Conservation (phyloP, 2,888 invertebrate genomes). For the Eupithecia centaureata region DNA sequence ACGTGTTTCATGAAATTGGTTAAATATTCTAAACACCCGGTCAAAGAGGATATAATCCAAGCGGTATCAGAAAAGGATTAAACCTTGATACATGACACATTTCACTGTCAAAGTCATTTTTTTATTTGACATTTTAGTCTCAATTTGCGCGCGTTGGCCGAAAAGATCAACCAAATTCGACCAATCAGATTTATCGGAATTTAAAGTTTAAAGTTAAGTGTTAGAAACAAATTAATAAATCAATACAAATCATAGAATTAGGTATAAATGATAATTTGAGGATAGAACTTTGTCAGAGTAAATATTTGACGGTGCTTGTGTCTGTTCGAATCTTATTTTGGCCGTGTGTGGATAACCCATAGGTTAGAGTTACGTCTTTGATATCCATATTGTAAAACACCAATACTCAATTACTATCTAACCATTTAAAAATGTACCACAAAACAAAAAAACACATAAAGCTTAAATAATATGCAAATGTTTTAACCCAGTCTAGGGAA, state of each 20-base stretch:
- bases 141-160: background rate
- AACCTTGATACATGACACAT: too few species aligned
- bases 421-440: background rate
- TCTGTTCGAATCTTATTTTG: background rate
- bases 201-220: too few species aligned
- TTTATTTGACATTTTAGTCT: background rate
- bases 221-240: too few species aligned
- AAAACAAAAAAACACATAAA: background rate
- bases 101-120: background rate
- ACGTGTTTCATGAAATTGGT: conserved; percentile 40
- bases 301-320: too few species aligned
- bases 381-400: background rate
- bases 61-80: background rate
- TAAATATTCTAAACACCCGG: conserved; percentile 25
- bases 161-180: too few species aligned
- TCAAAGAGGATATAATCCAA: background rate
- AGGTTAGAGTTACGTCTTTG: too few species aligned
- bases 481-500: conserved; percentile 7
- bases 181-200: too few species aligned
- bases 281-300: background rate
- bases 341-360: too few species aligned
- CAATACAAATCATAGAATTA: too few species aligned
- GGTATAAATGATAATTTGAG: too few species aligned
- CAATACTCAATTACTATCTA: background rate
- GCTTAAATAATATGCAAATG: background rate